Evolutionary conservation across 2,888 invertebrate species (phyloP).

Genomic region (Heteromyza rotundicornis): DNA sequence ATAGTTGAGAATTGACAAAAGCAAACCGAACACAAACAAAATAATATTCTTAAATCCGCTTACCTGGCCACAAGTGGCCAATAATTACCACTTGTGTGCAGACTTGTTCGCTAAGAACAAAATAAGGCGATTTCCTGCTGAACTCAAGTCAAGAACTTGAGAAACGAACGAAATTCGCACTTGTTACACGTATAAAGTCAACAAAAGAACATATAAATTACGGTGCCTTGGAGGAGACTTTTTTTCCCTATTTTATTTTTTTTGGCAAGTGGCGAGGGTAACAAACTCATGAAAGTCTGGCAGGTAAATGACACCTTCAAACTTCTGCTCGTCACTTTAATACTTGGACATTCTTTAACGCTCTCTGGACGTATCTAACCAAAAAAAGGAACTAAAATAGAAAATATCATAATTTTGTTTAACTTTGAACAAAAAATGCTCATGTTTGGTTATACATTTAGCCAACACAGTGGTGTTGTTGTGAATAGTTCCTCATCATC

Average conservation of each 20-base stretch:
- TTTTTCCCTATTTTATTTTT: constrained; percentile 34
- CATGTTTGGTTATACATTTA: no score
- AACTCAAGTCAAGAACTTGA: neutral
- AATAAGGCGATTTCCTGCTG: neutral
- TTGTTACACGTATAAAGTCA: constrained; percentile 7
- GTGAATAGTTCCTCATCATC: no score
- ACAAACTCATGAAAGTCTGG: constrained; percentile 4
- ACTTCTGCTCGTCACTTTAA: neutral
- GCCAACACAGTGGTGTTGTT: no score
- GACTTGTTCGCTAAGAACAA: neutral
- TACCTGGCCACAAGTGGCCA: neutral
- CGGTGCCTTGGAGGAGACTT: constrained; percentile 37
- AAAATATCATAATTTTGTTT: no score
- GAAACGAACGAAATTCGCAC: neutral
- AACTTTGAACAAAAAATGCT: no score
- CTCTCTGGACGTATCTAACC: no score
- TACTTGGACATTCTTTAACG: no score
- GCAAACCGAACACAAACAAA: constrained; percentile 3
- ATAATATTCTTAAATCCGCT: neutral
- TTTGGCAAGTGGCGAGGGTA: constrained; percentile 12
- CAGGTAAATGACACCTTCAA: constrained; percentile 45
- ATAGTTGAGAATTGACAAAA: constrained; percentile 27
- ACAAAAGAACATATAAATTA: constrained; percentile 27
- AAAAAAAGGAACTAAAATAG: no score
- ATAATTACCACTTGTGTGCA: neutral